Conservation (phyloP, 2,888 invertebrate species). For the Limenitis camilla region DNA sequence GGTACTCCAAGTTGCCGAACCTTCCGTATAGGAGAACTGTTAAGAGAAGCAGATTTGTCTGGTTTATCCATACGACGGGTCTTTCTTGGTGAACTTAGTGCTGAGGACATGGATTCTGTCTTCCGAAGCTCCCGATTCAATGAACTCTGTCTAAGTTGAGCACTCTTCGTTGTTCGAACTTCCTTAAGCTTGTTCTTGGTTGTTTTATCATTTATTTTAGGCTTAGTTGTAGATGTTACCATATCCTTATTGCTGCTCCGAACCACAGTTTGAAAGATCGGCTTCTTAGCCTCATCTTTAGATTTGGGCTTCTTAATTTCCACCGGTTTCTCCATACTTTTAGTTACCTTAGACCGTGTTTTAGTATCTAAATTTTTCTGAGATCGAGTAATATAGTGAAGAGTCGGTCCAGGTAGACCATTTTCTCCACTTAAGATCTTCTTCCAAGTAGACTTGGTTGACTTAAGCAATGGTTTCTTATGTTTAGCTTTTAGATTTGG, state of each 20-base stretch:
- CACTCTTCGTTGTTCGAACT: conserved; percentile 50
- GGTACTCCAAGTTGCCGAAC: conserved; percentile 59
- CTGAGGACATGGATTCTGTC: conserved; percentile 50
- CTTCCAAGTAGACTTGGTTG: conserved; percentile 48
- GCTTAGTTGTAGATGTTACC: conserved; percentile 47
- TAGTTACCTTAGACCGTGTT: conserved; percentile 42
- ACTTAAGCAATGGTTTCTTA: conserved; percentile 37
- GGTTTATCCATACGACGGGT: conserved; percentile 63
- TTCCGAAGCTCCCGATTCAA: conserved; percentile 57
- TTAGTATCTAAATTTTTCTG: conserved; percentile 46
- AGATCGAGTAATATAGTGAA: conserved; percentile 53
- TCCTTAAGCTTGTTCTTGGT: conserved; percentile 48
- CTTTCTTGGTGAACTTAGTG: conserved; percentile 62
- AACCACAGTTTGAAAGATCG: conserved; percentile 66
- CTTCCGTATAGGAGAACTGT: conserved; percentile 67
- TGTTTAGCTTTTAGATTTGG: conserved; percentile 47
- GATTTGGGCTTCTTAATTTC: conserved; percentile 48
- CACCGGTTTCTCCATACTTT: conserved; percentile 59
- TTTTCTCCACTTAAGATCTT: conserved; percentile 51
- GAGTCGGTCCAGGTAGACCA: conserved; percentile 42
- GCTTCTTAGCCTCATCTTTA: conserved; percentile 55
- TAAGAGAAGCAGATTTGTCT: conserved; percentile 61
- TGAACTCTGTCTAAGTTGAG: conserved; percentile 60
- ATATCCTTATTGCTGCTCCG: conserved; percentile 51
- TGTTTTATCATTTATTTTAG: conserved; percentile 48